phyloP scores from a whole-genome alignment of 2,797 vertebrate genomes.

The Syngnathus acus region DNA sequence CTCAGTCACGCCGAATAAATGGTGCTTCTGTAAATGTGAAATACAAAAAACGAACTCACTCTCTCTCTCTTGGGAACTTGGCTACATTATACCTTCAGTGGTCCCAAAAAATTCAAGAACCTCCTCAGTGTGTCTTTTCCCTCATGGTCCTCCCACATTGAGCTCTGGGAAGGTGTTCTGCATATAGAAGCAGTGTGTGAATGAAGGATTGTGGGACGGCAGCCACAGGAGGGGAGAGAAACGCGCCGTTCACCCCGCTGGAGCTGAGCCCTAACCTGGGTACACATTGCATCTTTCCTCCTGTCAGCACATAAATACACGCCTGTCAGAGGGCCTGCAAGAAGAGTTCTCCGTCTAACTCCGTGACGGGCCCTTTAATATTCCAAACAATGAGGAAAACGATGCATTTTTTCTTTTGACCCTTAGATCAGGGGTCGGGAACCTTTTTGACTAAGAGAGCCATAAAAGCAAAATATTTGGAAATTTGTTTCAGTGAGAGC shows the following conservation, averaged over 20 bases:
- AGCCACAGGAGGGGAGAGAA: conserved; percentile 43
- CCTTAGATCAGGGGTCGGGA: too few relatives aligned
- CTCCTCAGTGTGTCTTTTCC: conserved; percentile 1
- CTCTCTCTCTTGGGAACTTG: conserved; percentile 20
- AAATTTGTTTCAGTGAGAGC: too few relatives aligned
- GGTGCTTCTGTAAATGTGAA: conserved; percentile 43
- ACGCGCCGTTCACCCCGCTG: conserved; percentile 36
- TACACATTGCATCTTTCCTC: conserved; percentile 16
- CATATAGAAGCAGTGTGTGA: conserved; percentile 33
- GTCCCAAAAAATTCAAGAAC: conserved; percentile 1
- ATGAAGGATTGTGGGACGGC: conserved; percentile 36
- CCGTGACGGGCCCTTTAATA: neutral
- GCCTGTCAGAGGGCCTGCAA: neutral
- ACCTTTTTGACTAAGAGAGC: too few relatives aligned
- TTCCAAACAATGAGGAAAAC: neutral
- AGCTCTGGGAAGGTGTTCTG: conserved; percentile 9
- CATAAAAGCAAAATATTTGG: too few relatives aligned
- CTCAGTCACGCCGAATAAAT: conserved; percentile 34
- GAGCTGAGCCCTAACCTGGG: conserved; percentile 33
- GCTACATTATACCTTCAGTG: conserved; percentile 18
- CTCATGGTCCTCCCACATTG: neutral
- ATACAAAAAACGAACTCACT: conserved; percentile 29
- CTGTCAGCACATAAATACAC: neutral
- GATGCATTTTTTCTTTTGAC: neutral
- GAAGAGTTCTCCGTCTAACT: neutral